Conservation (phyloP, 2,888 invertebrate species). For the Coecobrya sp. region DNA sequence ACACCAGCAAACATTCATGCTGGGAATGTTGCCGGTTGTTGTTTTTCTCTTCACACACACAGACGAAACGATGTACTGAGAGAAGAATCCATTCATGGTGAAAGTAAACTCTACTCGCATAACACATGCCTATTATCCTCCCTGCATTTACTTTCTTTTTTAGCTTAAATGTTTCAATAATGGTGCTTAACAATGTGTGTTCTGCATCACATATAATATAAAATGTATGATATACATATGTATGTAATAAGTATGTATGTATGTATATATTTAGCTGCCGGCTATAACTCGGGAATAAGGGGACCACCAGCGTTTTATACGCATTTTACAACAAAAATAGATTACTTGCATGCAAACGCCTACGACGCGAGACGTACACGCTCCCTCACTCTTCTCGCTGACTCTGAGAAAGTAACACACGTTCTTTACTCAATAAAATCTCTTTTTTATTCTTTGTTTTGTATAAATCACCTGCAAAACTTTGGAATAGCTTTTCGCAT, state of each 20-base stretch:
- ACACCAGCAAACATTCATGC: conserved; percentile 45
- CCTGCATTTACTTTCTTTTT: background rate
- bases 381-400: background rate
- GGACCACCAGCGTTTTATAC: background rate
- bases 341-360: conserved; percentile 17
- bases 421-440: conserved; percentile 13
- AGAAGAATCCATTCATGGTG: background rate
- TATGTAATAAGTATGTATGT: background rate
- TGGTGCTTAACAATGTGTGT: conserved; percentile 5
- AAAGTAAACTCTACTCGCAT: background rate
- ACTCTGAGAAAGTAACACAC: conserved; percentile 15
- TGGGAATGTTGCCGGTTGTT: conserved; percentile 55
- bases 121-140: background rate
- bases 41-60: background rate
- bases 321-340: conserved; percentile 25
- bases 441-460: conserved; percentile 51
- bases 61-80: conserved; percentile 12
- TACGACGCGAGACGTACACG: background rate
- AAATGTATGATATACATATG: background rate
- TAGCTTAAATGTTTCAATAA: conserved; percentile 34
- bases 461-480: conserved; percentile 88
- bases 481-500: conserved; percentile 93
- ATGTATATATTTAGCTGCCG: too few relatives aligned
- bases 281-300: background rate
- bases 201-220: too few relatives aligned